Percentiles rank a stretch among this genome's conserved stretches.
phyloP scores from a whole-genome alignment of 30 jellyfish, hydroid and myxozoan genomes.

The Aurelia aurita complex sp. Pacific region DNA sequence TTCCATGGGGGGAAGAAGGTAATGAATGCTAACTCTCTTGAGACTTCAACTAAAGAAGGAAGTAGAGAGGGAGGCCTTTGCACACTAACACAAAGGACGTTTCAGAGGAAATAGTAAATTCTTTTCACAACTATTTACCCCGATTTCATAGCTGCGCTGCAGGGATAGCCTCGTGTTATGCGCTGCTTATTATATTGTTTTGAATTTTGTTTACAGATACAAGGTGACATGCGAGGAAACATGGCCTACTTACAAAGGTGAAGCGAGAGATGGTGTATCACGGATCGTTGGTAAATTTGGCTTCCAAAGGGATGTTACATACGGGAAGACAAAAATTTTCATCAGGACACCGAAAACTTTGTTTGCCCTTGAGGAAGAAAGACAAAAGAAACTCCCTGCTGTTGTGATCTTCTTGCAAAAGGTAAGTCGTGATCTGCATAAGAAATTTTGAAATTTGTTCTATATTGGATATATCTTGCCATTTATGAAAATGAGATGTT shows the following conservation, averaged over 20 bases:
- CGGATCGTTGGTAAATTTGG: constrained; percentile 47
- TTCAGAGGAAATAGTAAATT: no score
- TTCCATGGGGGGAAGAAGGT: no score
- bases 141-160: no score
- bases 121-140: no score
- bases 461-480: no score
- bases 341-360: constrained; percentile 88
- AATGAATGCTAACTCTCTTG: no score
- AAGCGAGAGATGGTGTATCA: constrained; percentile 77
- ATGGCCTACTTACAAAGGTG: constrained; percentile 82
- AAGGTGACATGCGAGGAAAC: constrained; percentile 83
- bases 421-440: constrained; percentile 14
- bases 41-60: no score
- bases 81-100: no score
- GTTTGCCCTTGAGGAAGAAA: constrained; percentile 88
- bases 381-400: constrained; percentile 67
- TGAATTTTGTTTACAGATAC: constrained; percentile 39
- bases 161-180: no score
- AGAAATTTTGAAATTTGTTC: no score
- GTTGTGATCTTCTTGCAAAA: constrained; percentile 81
- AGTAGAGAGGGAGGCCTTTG: no score
- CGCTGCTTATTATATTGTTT: not conserved
- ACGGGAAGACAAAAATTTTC: constrained; percentile 85
- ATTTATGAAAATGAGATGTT: no score
- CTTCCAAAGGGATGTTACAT: constrained; percentile 72